A percentile compares a stretch with the other conserved stretches of the same genome.
Conservation (phyloP, 2,797 vertebrate species). For the Zalophus californianus region DNA sequence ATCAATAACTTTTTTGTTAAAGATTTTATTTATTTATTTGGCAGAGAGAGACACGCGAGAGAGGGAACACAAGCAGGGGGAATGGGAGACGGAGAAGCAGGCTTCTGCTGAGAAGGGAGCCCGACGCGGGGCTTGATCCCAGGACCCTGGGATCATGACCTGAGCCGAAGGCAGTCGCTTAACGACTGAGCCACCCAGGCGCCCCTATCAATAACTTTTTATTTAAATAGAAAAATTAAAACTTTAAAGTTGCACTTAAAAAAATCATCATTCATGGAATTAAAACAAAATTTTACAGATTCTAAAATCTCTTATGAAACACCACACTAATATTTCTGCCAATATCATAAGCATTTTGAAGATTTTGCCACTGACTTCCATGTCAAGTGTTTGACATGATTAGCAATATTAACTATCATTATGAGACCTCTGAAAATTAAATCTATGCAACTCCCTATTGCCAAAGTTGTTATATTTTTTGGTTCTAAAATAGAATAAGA, state of each 20-base stretch:
- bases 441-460: slow-evolving; percentile 51
- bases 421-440: slow-evolving; percentile 63
- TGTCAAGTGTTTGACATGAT: background rate
- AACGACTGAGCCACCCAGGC: too few species aligned
- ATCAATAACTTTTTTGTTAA: background rate
- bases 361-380: background rate
- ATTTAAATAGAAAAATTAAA: slow-evolving; percentile 83
- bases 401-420: background rate
- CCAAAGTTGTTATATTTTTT: slow-evolving; percentile 51
- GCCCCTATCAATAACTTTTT: slow-evolving; percentile 70
- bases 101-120: too few species aligned
- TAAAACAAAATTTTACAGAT: slow-evolving; percentile 65
- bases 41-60: too few species aligned
- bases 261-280: slow-evolving; percentile 69
- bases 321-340: background rate
- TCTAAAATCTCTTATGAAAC: slow-evolving; percentile 41
- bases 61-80: too few species aligned
- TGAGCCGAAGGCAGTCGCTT: too few species aligned
- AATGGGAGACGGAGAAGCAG: too few species aligned
- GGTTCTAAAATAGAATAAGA: slow-evolving; percentile 57
- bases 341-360: slow-evolving; percentile 62
- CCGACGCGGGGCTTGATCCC: too few species aligned
- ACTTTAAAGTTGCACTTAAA: slow-evolving; percentile 76
- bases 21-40: too few species aligned
- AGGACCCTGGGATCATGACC: too few species aligned